Evolutionary conservation across 2,797 vertebrate genomes (phyloP), one percentile per base, ranked within the genome.

Genomic region (Oceanodroma leucorhoa): DNA sequence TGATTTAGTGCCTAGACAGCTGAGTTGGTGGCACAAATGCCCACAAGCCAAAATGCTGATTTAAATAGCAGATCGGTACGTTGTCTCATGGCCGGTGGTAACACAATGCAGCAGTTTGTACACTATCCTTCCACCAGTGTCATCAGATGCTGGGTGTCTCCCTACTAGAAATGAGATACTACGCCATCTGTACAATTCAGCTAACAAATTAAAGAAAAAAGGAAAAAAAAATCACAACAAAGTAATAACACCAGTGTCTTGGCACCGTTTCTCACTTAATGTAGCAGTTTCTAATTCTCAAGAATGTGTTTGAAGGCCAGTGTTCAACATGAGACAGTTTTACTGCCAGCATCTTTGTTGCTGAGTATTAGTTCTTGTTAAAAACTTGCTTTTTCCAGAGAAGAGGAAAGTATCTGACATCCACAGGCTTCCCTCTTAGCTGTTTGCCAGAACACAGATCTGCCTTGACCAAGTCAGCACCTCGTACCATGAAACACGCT

Each of bases 201-300:
- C 15, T 58, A 55, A 62, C 5, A 19, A 46, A 11, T 36, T 43
- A 5, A 5, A 11, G 11, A 21, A 14, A 60, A 2, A 1, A 1
- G 0, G 1, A 14, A 36, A 34, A n/a, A 20, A 10, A 24, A 11
- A 13, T 9, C 17, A 40, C 38, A 40, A 51, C 8, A 30, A 71
- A 85, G 20, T 22, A 78, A 2, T 58, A 83, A 71, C 5, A 64
- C 7, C 27, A 76, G 6, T 11, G 18, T 87, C 10, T 61, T 41
- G 40, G 24, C 22, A 70, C 18, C 10, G 23, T 32, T 72, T 73
- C 3, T 3, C 10, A 70, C 22, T 55, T 60, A 64, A 43, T 11
- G 0, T 22, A 82, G 11, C 18, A 11, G 32, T 61, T 89, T 53
- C 43, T 82, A 66, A 77, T 34, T n/a, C 73, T 92, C 46, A 88